phyloP scores from a whole-genome alignment of 2,888 invertebrate genomes.

The Notodromas monacha region DNA sequence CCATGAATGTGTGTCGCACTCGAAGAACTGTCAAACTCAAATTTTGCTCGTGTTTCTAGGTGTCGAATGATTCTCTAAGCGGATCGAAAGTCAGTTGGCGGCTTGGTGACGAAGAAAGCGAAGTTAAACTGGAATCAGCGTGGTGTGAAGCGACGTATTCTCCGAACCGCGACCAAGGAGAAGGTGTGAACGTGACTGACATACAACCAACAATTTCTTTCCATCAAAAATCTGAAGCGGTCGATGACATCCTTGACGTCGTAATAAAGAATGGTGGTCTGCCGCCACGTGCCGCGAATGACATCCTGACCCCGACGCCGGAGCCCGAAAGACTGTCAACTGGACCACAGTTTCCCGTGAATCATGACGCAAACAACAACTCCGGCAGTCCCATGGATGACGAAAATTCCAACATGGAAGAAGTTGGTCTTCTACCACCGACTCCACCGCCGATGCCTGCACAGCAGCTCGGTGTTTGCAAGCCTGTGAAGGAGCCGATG shows the following conservation, averaged over 20 bases:
- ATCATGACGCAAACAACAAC: background rate
- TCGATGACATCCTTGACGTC: constrained; percentile 72
- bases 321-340: constrained; percentile 13
- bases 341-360: background rate
- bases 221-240: constrained; percentile 44
- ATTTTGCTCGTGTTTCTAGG: too few relatives aligned
- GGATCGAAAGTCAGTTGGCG: too few relatives aligned
- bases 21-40: too few relatives aligned
- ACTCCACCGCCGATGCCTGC: background rate
- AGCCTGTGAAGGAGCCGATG: too few relatives aligned
- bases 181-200: background rate
- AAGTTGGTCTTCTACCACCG: too few relatives aligned
- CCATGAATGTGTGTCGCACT: too few relatives aligned
- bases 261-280: constrained; percentile 58
- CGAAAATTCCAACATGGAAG: too few relatives aligned
- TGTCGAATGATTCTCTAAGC: too few relatives aligned
- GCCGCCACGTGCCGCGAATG: constrained; percentile 52
- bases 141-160: too few relatives aligned
- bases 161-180: too few relatives aligned
- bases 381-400: background rate
- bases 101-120: too few relatives aligned
- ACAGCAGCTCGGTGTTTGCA: background rate
- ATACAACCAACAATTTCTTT: constrained; percentile 12
- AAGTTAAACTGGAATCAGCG: too few relatives aligned
- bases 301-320: constrained; percentile 25